These are phyloP conservation scores for Isichthys henryi DNA, from an alignment of 2,113 vertebrate genomes.

Conservation along the genomic window DNA sequence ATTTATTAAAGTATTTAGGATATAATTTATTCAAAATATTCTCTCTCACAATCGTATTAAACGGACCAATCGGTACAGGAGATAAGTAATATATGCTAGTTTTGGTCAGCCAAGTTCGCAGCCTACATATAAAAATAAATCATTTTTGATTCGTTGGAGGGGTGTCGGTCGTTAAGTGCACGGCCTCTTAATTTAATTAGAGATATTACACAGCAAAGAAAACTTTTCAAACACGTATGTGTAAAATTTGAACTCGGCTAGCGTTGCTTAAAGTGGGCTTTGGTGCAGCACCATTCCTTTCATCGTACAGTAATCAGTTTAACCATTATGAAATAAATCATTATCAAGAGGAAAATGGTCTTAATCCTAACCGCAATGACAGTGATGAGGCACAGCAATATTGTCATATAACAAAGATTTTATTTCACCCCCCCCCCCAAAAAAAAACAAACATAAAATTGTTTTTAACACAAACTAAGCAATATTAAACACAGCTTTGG, in stretches of 20 bases:
- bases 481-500: slow-evolving; percentile 80
- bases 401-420: slow-evolving; percentile 42
- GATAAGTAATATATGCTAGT: neutral
- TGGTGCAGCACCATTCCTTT: neutral
- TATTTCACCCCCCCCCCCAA: slow-evolving; percentile 43
- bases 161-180: neutral
- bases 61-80: neutral
- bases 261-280: neutral
- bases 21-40: neutral
- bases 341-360: neutral
- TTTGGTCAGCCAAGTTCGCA: neutral
- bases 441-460: neutral
- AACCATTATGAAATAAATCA: neutral
- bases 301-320: neutral
- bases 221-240: neutral
- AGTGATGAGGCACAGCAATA: neutral
- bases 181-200: neutral
- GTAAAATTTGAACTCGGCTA: neutral
- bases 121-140: neutral
- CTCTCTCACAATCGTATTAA: neutral
- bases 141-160: neutral
- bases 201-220: neutral
- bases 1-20: neutral
- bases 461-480: slow-evolving; percentile 44
- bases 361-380: neutral